Percentiles rank a stretch among this genome's conserved stretches.
phyloP scores from a whole-genome alignment of 2,113 vertebrate species.

The Cariama cristata region DNA sequence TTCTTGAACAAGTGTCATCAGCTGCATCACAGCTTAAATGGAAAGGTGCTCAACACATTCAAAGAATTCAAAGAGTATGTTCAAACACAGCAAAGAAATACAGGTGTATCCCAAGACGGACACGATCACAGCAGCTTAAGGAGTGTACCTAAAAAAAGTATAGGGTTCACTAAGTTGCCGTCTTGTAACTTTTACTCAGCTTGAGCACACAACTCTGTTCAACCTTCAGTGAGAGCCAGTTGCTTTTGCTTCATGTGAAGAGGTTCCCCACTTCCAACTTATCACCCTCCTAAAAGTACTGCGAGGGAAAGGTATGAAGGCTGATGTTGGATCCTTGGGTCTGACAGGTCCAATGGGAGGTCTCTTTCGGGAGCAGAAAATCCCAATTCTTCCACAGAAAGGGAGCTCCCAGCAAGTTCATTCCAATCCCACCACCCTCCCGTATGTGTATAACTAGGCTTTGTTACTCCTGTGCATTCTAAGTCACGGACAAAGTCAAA shows the following conservation, averaged over 20 bases:
- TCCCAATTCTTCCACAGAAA: neutral
- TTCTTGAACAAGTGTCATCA: neutral
- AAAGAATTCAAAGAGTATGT: neutral
- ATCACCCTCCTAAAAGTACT: neutral
- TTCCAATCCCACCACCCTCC: neutral
- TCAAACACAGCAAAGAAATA: neutral
- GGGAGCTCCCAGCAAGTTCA: neutral
- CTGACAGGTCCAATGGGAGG: fast-evolving
- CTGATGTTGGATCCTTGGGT: neutral
- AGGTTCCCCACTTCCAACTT: neutral
- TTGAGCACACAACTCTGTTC: neutral
- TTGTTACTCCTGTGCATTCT: neutral
- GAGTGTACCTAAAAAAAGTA: fast-evolving
- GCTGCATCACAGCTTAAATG: neutral
- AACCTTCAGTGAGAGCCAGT: neutral
- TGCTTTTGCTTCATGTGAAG: fast-evolving
- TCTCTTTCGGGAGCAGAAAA: neutral
- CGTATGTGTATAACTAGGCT: fast-evolving
- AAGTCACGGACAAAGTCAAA: neutral
- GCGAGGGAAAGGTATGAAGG: neutral
- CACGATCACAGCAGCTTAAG: neutral
- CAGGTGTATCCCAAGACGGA: neutral
- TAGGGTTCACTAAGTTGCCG: fast-evolving
- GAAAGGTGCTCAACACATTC: neutral
- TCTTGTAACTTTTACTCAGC: neutral